Evolutionary conservation across 2,797 vertebrate species (phyloP).

Genomic region (Pteronotus mesoamericanus): DNA sequence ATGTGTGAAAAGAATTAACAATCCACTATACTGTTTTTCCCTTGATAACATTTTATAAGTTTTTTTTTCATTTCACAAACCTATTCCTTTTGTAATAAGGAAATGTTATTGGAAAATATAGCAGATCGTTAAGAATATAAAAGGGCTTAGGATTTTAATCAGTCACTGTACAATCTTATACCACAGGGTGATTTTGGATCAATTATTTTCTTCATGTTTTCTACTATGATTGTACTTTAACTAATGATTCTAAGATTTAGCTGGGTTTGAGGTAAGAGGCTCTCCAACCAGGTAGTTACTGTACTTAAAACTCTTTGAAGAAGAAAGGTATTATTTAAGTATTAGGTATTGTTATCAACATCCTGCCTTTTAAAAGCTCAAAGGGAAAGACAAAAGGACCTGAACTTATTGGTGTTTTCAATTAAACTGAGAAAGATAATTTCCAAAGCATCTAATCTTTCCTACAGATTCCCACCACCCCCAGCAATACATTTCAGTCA

Average conservation of each 20-base stretch:
- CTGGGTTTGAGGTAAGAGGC: background rate
- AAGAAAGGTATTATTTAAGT: conserved; percentile 66
- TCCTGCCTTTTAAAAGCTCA: conserved; percentile 67
- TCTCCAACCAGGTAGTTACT: conserved; percentile 47
- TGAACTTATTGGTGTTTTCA: conserved; percentile 57
- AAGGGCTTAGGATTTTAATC: background rate
- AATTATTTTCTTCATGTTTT: background rate
- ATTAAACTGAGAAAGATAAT: conserved; percentile 48
- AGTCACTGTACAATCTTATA: background rate
- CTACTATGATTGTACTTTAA: background rate
- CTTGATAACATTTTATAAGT: background rate
- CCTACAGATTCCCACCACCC: background rate
- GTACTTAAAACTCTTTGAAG: conserved; percentile 66
- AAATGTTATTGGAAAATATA: conserved; percentile 21
- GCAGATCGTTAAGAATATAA: background rate
- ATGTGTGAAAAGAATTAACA: background rate
- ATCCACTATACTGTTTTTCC: background rate
- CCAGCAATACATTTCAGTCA: conserved; percentile 8
- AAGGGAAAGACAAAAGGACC: conserved; percentile 58
- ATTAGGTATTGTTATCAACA: conserved; percentile 66
- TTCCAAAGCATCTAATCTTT: conserved; percentile 50
- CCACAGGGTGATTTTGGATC: background rate
- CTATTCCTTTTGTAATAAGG: background rate
- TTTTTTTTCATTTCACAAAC: background rate
- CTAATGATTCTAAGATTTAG: background rate